Evolutionary conservation across 2,797 vertebrate species (phyloP), one percentile per base, ranked within the genome.

Genomic region (Petrocephalus schoutedeni): DNA sequence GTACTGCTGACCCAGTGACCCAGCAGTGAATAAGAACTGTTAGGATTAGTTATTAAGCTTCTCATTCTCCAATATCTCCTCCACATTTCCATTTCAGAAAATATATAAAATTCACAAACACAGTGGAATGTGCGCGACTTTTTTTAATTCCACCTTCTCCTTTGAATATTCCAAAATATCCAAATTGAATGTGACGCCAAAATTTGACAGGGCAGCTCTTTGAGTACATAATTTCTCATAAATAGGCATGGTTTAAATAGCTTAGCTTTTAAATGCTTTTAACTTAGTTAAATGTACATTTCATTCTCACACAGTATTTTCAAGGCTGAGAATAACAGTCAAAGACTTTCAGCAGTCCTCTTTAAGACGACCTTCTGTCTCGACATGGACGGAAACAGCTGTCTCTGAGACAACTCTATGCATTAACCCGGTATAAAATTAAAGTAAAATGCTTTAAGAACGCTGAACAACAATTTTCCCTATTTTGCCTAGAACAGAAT

Each of bases 391-490:
- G 92, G 91, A 91, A 90, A 90, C 91, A 54, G 91, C 89, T 92
- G 91, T 90, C 91, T 12, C 87, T 89, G 41, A 92, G 92, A 94
- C 93, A 94, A 93, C 93, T 77, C 54, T 91, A 92, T 92, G 90
- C 91, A 92, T 96, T 94, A 91, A 90, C 92, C 91, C 92, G 89
- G 91, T 95, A 95, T 95, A 96, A 96, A 96, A 96, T 61, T 49
- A 91, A 92, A 92, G 92, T 94, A 95, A 95, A 95, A 95, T 89
- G 92, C 93, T 90, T 92, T 91, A 91, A 90, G 87, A 89, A 80
- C 92, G 92, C 92, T 86, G 92, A 91, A 94, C 90, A 88, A 93
- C 91, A 92, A 93, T 89, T 87, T 77, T 94, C 91, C 89, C 92
- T 91, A 91, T 92, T 90, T 89, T 71, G 91, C 93, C 92, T 90